These are phyloP conservation scores for Phyllopteryx taeniolatus DNA, from an alignment of 2,113 vertebrate species.

Conservation along the genomic window DNA sequence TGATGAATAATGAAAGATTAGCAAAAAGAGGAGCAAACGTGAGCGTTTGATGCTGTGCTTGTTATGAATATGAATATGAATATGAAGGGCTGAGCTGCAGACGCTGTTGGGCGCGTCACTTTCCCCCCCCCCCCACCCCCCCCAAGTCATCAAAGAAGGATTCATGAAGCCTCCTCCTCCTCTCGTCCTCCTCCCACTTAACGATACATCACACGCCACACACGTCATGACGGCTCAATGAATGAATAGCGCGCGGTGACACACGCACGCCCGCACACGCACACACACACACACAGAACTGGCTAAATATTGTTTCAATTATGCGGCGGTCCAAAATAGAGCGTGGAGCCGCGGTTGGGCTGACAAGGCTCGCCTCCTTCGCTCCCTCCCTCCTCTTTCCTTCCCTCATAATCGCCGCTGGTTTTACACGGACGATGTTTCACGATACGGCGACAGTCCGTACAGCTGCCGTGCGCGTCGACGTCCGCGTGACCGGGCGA, in stretches of 20 bases:
- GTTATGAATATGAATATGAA: conserved; percentile 58
- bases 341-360: conserved; percentile 80
- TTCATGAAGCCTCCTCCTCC: conserved; percentile 27
- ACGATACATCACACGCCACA: conserved; percentile 56
- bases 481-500: neutral
- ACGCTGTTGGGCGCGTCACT: conserved; percentile 19
- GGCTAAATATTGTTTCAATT: conserved; percentile 88
- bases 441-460: neutral
- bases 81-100: conserved; percentile 32
- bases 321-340: conserved; percentile 86
- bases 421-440: neutral
- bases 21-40: conserved; percentile 45
- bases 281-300: conserved; percentile 41
- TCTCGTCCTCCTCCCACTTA: conserved; percentile 37
- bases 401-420: neutral
- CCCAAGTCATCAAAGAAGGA: conserved; percentile 54
- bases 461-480: neutral
- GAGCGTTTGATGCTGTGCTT: conserved; percentile 31
- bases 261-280: conserved; percentile 1
- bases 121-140: neutral
- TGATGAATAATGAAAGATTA: conserved; percentile 54
- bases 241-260: neutral
- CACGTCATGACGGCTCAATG: conserved; percentile 26
- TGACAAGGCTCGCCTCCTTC: conserved; percentile 39
- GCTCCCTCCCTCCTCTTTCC: neutral